phyloP scores from a whole-genome alignment of 2,888 invertebrate species.

The Phyllotreta striolata region DNA sequence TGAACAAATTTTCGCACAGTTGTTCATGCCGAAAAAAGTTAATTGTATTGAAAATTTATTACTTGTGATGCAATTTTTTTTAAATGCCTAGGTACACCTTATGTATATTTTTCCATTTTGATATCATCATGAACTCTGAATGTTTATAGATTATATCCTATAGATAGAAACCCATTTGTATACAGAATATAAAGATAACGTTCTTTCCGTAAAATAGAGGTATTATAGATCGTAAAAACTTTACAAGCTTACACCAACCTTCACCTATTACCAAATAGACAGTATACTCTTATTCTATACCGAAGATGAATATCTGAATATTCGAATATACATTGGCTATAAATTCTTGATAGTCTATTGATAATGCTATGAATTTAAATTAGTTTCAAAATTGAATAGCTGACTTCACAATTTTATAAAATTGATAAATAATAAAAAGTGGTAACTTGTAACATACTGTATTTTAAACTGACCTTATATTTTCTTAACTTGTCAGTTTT shows the following conservation, averaged over 20 bases:
- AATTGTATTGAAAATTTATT: too few relatives aligned
- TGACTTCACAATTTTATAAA: too few relatives aligned
- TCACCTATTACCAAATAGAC: slow-evolving; percentile 17
- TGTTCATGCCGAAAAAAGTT: too few relatives aligned
- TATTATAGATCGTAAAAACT: slow-evolving; percentile 23
- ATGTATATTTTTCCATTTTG: neutral
- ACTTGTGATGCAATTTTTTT: too few relatives aligned
- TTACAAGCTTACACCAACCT: slow-evolving; percentile 21
- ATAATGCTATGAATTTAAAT: too few relatives aligned
- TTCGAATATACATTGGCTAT: neutral
- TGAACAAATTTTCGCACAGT: slow-evolving; percentile 5
- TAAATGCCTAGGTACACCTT: neutral
- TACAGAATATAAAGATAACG: slow-evolving; percentile 22
- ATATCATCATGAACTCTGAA: slow-evolving; percentile 6
- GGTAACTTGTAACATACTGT: too few relatives aligned
- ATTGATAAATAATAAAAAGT: too few relatives aligned
- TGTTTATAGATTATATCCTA: slow-evolving; percentile 17
- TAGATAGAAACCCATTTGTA: slow-evolving; percentile 17
- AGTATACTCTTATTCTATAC: neutral
- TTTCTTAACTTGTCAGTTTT: too few relatives aligned
- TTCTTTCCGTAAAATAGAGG: slow-evolving; percentile 19
- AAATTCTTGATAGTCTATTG: too few relatives aligned
- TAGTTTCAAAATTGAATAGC: too few relatives aligned
- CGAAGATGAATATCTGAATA: slow-evolving; percentile 5
- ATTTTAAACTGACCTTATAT: too few relatives aligned